Conservation (phyloP, 2,888 invertebrate genomes). For the Drosophila falleni region DNA sequence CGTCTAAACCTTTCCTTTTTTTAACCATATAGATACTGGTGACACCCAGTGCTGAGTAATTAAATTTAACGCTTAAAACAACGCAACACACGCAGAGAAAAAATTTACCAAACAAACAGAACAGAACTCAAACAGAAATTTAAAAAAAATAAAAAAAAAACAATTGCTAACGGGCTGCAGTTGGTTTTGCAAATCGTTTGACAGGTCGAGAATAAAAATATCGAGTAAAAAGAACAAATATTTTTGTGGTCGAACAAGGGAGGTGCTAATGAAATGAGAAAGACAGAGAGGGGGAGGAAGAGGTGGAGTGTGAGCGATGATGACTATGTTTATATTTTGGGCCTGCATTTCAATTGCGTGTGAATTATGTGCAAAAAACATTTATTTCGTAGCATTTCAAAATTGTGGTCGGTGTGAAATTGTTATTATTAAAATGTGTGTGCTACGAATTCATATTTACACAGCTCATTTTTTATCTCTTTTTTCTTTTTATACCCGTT, state of each 20-base stretch:
- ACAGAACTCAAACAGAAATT: conserved; percentile 53
- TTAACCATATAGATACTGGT: conserved; percentile 25
- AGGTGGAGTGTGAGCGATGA: conserved; percentile 13
- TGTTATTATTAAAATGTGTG: conserved; percentile 48
- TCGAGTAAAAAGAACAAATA: conserved; percentile 55
- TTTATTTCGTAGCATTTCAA: conserved; percentile 56
- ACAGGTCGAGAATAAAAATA: conserved; percentile 49
- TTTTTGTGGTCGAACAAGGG: conserved; percentile 61
- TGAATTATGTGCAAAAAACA: conserved; percentile 70
- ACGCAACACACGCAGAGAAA: conserved; percentile 44
- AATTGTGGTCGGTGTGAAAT: conserved; percentile 58
- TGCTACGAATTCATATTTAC: conserved; percentile 29
- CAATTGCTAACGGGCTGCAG: conserved; percentile 69
- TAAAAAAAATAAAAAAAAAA: conserved; percentile 24
- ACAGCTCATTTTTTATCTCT: conserved; percentile 3
- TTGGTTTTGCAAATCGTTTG: conserved; percentile 79
- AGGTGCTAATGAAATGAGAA: conserved; percentile 20
- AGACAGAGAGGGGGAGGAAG: not conserved
- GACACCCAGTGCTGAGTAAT: conserved; percentile 66
- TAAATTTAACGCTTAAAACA: conserved; percentile 77
- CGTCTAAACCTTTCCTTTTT: conserved; percentile 26
- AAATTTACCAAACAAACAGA: conserved; percentile 65
- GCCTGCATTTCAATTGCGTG: conserved; percentile 66
- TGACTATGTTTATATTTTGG: conserved; percentile 36
- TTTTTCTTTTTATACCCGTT: too few relatives aligned